A percentile compares a stretch with the other conserved stretches of the same genome.
These are phyloP conservation scores for Ophthalmolycus amberensis DNA, from an alignment of 2,113 vertebrate genomes.

Conservation along the genomic window DNA sequence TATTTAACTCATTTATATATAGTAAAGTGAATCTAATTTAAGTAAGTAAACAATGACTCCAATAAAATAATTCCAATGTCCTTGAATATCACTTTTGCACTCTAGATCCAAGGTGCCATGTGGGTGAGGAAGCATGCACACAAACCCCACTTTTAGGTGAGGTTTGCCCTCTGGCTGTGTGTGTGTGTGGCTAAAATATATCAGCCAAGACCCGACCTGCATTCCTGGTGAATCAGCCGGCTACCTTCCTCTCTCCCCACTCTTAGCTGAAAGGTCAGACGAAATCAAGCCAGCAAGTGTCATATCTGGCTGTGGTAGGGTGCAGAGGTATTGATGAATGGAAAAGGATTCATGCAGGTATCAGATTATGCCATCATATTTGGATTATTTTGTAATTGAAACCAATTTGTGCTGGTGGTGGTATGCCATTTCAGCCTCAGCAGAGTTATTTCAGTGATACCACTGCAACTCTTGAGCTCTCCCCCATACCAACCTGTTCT, in stretches of 20 bases:
- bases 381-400: slow-evolving; percentile 55
- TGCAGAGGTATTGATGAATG: slow-evolving; percentile 48
- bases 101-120: neutral
- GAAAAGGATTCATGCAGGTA: slow-evolving; percentile 56
- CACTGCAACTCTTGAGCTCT: neutral
- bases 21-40: neutral
- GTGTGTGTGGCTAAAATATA: slow-evolving; percentile 21
- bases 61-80: neutral
- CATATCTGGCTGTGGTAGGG: slow-evolving; percentile 62
- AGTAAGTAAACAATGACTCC: neutral
- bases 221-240: slow-evolving; percentile 59
- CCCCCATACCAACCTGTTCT: neutral
- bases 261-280: slow-evolving; percentile 67
- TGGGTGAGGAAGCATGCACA: slow-evolving; percentile 9
- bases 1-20: neutral
- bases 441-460: slow-evolving; percentile 64
- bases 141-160: slow-evolving; percentile 17
- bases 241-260: slow-evolving; percentile 28
- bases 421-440: slow-evolving; percentile 43
- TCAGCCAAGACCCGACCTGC: slow-evolving; percentile 42
- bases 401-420: slow-evolving; percentile 51
- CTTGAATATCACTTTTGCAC: neutral
- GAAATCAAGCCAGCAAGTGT: slow-evolving; percentile 65
- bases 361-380: slow-evolving; percentile 61
- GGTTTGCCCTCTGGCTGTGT: slow-evolving; percentile 25